Evolutionary conservation across 2,113 vertebrate species (phyloP), one percentile per base, ranked within the genome.

Genomic region (Apteryx owenii): DNA sequence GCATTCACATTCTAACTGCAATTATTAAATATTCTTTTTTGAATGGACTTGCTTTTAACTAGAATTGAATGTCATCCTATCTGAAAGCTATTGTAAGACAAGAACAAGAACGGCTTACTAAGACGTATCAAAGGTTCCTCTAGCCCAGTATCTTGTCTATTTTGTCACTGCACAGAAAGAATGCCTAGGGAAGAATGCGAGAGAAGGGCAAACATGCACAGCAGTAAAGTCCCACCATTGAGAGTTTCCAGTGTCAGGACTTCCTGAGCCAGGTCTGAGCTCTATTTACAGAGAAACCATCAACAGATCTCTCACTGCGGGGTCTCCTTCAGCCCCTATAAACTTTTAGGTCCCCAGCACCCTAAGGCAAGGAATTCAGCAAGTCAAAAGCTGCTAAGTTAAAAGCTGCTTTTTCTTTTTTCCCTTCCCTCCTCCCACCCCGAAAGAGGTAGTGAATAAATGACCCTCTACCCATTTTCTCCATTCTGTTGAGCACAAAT

Each of bases 241-340:
- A 10, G 31, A 53, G 53, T 71, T 28, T 6, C 53, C 53, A 26
- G 54, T 3, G 17, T 50, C 76, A 9, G 56, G 31, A 16, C 38
- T 2, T 29, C 44, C 53, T 78, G 72, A 2, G 7, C 15, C 85
- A 70, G 36, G 36, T 2, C 1, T 18, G 28, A 40, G 53, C 72
- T 60, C n/a, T 0, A 7, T 65, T 8, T 23, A 17, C 20, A 21
- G 23, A 31, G 38, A 71, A 71, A 64, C 40, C 48, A 26, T 1
- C 58, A 14, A 7, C 23, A 31, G 29, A 3, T 20, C 61, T 33
- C 65, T n/a, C 0, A 0, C 16, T 18, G 70, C 3, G 9, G 31
- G 31, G 51, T 53, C 88, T 56, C 68, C 89, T 33, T 17, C 29
- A 4, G 26, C 33, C 50, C 40, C 16, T 3, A 3, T 1, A 7